A percentile compares a stretch with the other conserved stretches of the same genome.
Conservation (phyloP, 2,113 vertebrate genomes). For the Gracilinanus agilis region DNA sequence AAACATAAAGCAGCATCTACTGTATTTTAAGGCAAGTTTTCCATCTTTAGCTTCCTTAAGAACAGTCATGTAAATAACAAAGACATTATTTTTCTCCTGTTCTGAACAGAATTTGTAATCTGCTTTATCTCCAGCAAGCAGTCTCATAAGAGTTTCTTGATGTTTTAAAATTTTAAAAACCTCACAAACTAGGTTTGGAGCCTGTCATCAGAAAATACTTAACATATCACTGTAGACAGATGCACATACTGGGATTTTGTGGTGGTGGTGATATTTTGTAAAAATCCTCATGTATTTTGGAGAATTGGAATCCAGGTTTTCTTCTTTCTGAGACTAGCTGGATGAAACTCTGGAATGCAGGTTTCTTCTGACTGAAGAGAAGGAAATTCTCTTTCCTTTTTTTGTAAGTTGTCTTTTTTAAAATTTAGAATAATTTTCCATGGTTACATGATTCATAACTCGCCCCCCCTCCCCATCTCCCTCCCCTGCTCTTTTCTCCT, state of each 20-base stretch:
- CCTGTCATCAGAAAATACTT: neutral
- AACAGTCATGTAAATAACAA: neutral
- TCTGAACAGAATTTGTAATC: neutral
- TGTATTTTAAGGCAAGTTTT: neutral
- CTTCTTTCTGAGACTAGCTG: neutral
- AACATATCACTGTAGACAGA: neutral
- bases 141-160: neutral
- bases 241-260: neutral
- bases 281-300: too few relatives aligned
- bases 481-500: too few relatives aligned
- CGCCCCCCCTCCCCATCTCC: too few relatives aligned
- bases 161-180: neutral
- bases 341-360: neutral
- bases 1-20: neutral
- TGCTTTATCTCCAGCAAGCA: neutral
- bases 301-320: neutral
- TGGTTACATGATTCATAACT: too few relatives aligned
- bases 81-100: neutral
- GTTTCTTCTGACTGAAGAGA: neutral
- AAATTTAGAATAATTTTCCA: too few relatives aligned
- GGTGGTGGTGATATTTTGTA: neutral
- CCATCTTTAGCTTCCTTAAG: neutral
- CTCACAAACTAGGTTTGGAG: neutral
- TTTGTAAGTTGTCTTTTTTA: too few relatives aligned
- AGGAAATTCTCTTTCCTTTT: neutral